Percentiles rank a stretch among this genome's conserved stretches.
phyloP scores from a whole-genome alignment of 2,113 vertebrate genomes.

The Pristiophorus japonicus region DNA sequence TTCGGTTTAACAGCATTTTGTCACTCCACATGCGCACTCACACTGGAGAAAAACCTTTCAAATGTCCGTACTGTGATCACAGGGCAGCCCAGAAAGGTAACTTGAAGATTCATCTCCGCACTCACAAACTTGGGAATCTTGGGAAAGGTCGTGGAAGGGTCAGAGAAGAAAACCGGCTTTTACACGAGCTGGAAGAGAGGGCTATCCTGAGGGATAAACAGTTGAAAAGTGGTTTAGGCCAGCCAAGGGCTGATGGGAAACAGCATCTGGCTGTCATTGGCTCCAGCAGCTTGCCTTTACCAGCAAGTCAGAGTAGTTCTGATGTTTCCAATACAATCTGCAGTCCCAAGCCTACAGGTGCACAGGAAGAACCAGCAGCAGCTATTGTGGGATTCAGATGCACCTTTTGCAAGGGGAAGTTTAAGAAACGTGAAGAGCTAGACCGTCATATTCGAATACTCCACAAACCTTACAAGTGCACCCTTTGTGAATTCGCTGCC shows the following conservation, averaged over 20 bases:
- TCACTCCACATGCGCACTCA: constrained; percentile 97
- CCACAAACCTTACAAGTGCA: constrained; percentile 98
- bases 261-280: constrained; percentile 67
- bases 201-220: constrained; percentile 94
- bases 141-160: constrained; percentile 93
- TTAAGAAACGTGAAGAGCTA: constrained; percentile 93
- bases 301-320: constrained; percentile 66
- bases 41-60: constrained; percentile 97
- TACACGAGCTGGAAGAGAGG: constrained; percentile 93
- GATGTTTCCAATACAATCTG: constrained; percentile 71
- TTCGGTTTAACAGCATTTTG: constrained; percentile 98
- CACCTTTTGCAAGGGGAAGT: constrained; percentile 98
- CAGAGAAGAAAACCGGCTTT: constrained; percentile 87
- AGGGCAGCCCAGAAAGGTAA: constrained; percentile 95
- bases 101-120: constrained; percentile 95
- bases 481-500: constrained; percentile 89
- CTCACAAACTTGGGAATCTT: constrained; percentile 93
- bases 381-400: constrained; percentile 84
- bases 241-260: constrained; percentile 71
- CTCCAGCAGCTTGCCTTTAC: constrained; percentile 71
- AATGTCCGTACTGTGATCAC: constrained; percentile 97
- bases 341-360: constrained; percentile 74
- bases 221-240: constrained; percentile 80
- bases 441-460: constrained; percentile 96
- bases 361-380: constrained; percentile 73